Evolutionary conservation across 2,888 invertebrate species (phyloP).

Genomic region (Cheilosia vernalis): DNA sequence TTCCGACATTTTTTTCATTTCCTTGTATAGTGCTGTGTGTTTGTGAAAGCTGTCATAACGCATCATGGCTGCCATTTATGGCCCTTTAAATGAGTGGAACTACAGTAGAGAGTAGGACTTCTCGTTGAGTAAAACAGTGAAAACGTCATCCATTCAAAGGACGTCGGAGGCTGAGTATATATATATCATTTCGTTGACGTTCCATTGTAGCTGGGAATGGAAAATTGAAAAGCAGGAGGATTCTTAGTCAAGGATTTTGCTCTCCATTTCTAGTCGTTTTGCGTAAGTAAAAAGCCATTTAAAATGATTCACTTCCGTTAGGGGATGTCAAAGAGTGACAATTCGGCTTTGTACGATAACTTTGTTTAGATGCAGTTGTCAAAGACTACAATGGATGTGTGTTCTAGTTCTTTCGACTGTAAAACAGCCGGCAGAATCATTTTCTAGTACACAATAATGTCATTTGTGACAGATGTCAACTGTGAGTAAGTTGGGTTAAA

Average conservation of each 20-base stretch:
- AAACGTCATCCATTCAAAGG: not conserved
- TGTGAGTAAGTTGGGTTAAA: not conserved
- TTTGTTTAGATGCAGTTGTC: not conserved
- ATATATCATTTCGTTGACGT: slow-evolving; percentile 3
- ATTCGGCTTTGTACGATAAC: slow-evolving; percentile 1
- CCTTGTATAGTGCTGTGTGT: not conserved
- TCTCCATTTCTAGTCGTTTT: slow-evolving; percentile 10
- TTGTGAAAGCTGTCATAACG: slow-evolving; percentile 6
- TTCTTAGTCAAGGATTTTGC: not conserved
- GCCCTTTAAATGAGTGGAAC: not conserved
- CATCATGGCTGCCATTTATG: slow-evolving; percentile 11
- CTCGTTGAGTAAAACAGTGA: not conserved
- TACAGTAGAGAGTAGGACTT: slow-evolving; percentile 5
- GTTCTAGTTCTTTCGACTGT: slow-evolving; percentile 21
- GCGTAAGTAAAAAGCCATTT: slow-evolving; percentile 23
- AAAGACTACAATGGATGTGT: slow-evolving; percentile 3
- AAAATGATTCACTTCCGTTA: slow-evolving; percentile 38
- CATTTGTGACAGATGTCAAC: not conserved
- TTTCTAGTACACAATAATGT: not conserved
- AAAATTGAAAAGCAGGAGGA: not conserved
- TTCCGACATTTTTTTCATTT: not conserved
- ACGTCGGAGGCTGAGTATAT: not conserved
- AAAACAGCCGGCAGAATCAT: not conserved
- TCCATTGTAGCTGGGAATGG: slow-evolving; percentile 18
- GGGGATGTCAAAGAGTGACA: slow-evolving; percentile 25